Evolutionary conservation across 2,888 invertebrate genomes (phyloP), one percentile per base, ranked within the genome.

Genomic region (Meliscaeva auricollis): DNA sequence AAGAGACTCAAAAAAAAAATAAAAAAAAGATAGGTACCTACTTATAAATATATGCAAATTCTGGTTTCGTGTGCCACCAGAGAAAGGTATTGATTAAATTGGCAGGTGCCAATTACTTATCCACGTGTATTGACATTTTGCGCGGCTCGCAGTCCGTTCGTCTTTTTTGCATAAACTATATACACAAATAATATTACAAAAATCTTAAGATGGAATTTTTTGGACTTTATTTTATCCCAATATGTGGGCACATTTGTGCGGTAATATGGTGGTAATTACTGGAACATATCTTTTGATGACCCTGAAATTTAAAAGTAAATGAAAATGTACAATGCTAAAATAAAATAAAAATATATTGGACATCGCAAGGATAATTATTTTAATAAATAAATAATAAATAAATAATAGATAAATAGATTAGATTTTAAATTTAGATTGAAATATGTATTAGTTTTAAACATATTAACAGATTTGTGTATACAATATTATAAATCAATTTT

Each of bases 101-200:
- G 85, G 85, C 85, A 85, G 85, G 81, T 85, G 85, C 81, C 85
- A 85, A 81, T 84, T 84, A 84, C 75, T 80, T 84, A 79, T 84
- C 80, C 84, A 75, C 84, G 80, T 72, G 70, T 72, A 80, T 38
- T 84, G 75, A 84, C 75, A 84, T 75, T 78, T 66, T 44, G 60
- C 68, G 78, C 60, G 77, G 22, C 48, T 32, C 9, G 26, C 9
- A 17, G 46, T 64, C 1, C 17, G 2, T 46, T 64, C 13, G 22
- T 4, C 11, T 46, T 17, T 15, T 64, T 30, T 17, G 46, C 30
- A 64, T 26, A 26, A 26, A 26, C 26, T 26, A 3, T 26, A 26
- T 5, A 60, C 15, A 46, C 5, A 64, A 64, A 17, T 30, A 64
- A 64, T 41, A 62, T 30, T 64, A 64, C 60, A 60, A 60, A 15